A percentile compares a stretch with the other conserved stretches of the same genome.
Evolutionary conservation across 2,888 invertebrate species (phyloP).

Genomic region (Galerucella pusilla): DNA sequence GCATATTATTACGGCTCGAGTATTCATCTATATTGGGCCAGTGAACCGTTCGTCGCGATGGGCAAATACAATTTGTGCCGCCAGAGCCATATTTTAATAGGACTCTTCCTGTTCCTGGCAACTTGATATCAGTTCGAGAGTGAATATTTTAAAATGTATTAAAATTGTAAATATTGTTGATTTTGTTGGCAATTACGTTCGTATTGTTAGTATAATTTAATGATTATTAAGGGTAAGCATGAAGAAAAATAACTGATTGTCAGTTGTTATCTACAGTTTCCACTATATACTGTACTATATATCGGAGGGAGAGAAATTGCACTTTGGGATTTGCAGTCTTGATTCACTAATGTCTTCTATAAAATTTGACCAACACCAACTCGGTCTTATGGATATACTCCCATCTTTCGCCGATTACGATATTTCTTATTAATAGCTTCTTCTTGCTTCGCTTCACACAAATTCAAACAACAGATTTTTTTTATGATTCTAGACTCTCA

Average conservation of each 20-base stretch:
- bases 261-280: neutral
- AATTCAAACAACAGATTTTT: neutral
- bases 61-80: conserved; percentile 21
- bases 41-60: conserved; percentile 7
- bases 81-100: conserved; percentile 25
- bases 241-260: neutral
- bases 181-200: neutral
- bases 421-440: no score
- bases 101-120: conserved; percentile 21
- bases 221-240: neutral
- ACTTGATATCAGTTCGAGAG: conserved; percentile 3
- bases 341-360: no score
- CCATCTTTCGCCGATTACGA: no score
- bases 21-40: neutral
- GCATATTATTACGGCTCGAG: neutral
- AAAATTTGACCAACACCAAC: no score
- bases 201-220: neutral
- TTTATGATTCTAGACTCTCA: neutral
- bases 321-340: no score
- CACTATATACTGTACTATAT: no score
- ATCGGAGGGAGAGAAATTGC: no score
- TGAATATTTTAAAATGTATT: neutral
- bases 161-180: neutral
- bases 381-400: no score
- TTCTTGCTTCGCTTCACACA: neutral